Evolutionary conservation across 2,113 vertebrate genomes (phyloP).

Genomic region (Thinocorus orbignyianus): DNA sequence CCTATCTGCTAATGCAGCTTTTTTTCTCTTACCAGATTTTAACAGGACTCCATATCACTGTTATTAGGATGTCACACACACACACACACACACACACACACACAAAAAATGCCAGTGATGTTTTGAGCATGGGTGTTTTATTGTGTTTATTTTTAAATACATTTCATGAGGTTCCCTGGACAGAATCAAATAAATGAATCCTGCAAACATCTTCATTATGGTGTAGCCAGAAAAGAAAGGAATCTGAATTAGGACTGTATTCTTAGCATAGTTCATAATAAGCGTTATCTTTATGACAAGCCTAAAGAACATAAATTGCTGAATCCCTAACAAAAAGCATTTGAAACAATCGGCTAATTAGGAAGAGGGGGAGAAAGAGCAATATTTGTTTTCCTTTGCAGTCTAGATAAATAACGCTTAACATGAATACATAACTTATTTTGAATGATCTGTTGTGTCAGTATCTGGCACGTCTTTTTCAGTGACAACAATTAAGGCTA

Average conservation of each 20-base stretch:
- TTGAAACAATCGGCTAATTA: constrained; percentile 75
- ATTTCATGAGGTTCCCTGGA: constrained; percentile 54
- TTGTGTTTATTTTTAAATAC: constrained; percentile 58
- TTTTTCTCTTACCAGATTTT: constrained; percentile 35
- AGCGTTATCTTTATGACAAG: constrained; percentile 64
- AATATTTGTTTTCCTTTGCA: constrained; percentile 74
- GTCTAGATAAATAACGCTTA: constrained; percentile 69
- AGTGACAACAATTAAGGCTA: constrained; percentile 67
- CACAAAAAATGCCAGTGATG: background rate
- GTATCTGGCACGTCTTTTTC: constrained; percentile 67
- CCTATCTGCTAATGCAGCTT: constrained; percentile 20
- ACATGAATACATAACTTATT: constrained; percentile 71
- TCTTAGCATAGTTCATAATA: constrained; percentile 65
- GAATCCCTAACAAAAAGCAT: constrained; percentile 69
- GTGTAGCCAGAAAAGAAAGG: constrained; percentile 49
- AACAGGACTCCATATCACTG: background rate
- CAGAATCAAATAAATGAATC: constrained; percentile 64
- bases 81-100: no score
- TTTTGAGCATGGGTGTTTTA: constrained; percentile 40
- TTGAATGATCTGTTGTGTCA: constrained; percentile 72
- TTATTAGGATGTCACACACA: constrained; percentile 37
- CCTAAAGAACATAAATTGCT: constrained; percentile 71
- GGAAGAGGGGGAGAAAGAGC: constrained; percentile 57
- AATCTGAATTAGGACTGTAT: constrained; percentile 57
- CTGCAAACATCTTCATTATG: constrained; percentile 60